Base-by-base conservation (phyloP, 1,140 invertebrate species). In the Orius insidiosus region DNA sequence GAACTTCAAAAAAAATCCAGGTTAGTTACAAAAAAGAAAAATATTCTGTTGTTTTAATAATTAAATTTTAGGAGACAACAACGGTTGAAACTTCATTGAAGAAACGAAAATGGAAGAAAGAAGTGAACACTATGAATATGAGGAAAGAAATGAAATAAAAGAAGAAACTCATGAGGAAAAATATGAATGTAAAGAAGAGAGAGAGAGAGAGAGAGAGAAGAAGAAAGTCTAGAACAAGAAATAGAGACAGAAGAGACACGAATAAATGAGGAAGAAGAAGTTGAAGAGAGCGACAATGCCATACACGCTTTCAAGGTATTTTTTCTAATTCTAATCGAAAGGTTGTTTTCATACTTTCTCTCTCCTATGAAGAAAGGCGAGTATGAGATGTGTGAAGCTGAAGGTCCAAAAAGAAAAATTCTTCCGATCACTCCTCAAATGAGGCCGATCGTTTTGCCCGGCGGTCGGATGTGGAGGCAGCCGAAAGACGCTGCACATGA, bases 401-500 rank as follows among this genome's bases (percentile, higher is more conserved):
- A 24, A 24, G 15, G 16, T 16, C 24, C 30, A 5, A 51, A 31
- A 35, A 55, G 37, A 47, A 13, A 30, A 18, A 43, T 36, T 18
- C 72, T 72, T 52, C 68, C 69, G 9, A 58, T 69, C 7, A 63
- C 61, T 14, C 70, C 72, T 5, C 60, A 62, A 43, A 62, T 67
- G 31, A 61, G 74, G 36, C 72, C 75, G 4, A 55, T 78, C 16
- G 66, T 77, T 24, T 61, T 78, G 31, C 75, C 75, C 3, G 76
- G 75, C 34, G 80, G 79, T 8, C 67, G 78, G 35, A 72, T 72
- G 57, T 85, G 80, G 80, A 72, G 71, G 52, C 70, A 70, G 53
- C 76, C 79, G 2, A 74, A 77, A 58, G 80, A 84, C 60, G 80
- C 78, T 47, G 80, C 79, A 61, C 75, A 78, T 53, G 82, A 85